phyloP scores from a whole-genome alignment of 2,113 vertebrate species.

The Astur gentilis region DNA sequence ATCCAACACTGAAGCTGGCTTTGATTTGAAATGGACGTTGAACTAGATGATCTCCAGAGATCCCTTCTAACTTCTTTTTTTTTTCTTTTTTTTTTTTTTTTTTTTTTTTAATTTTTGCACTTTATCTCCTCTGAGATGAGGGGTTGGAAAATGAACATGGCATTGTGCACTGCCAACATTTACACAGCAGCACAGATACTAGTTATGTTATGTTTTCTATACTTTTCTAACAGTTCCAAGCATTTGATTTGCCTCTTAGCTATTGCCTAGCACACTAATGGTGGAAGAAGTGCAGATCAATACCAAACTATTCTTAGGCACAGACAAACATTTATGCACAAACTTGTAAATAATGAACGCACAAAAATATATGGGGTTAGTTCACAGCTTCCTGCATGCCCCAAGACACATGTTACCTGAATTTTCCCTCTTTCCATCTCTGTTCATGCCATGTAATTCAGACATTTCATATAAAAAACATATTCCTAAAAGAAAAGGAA shows the following conservation, averaged over 20 bases:
- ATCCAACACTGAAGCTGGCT: background rate
- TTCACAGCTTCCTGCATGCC: background rate
- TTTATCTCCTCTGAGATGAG: background rate
- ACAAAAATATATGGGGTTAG: background rate
- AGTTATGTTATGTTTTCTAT: background rate
- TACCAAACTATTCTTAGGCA: background rate
- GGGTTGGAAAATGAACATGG: background rate
- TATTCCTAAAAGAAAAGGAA: background rate
- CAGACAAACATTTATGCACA: background rate
- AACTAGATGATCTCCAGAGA: background rate
- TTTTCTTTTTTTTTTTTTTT: no score
- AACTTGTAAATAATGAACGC: background rate
- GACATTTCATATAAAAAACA: background rate
- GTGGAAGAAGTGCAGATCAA: background rate
- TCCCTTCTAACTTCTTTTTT: background rate
- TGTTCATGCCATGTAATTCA: background rate
- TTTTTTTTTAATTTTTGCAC: background rate
- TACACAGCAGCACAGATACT: background rate
- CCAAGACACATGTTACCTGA: background rate
- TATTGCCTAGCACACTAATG: background rate
- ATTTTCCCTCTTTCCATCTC: background rate
- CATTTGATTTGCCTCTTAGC: background rate
- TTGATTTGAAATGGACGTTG: background rate
- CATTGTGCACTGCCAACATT: background rate
- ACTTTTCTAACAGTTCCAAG: background rate